Conservation (phyloP, 30 jellyfish, hydroid and myxozoan species). For the Turritopsis dohrnii region DNA sequence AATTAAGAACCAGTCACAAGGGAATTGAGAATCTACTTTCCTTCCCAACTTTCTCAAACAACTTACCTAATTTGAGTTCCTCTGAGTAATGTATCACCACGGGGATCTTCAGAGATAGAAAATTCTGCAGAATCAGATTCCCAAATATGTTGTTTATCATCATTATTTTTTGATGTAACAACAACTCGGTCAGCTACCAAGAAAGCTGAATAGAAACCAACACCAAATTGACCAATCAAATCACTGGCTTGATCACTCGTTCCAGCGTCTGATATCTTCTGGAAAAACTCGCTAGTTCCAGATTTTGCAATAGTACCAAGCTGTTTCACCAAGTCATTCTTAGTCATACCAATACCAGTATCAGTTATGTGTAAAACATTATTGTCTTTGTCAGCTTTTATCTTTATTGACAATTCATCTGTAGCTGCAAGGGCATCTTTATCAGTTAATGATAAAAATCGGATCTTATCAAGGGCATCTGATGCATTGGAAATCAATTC, state of each 20-base stretch:
- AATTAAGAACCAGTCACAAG: background rate
- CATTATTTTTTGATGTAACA: constrained; percentile 94
- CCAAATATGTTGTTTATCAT: constrained; percentile 96
- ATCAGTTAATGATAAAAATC: constrained; percentile 84
- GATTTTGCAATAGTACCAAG: constrained; percentile 99
- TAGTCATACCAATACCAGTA: constrained; percentile 99
- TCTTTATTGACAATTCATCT: constrained; percentile 75
- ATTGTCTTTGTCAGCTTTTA: constrained; percentile 89
- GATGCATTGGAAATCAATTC: constrained; percentile 97
- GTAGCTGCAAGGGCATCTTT: constrained; percentile 74
- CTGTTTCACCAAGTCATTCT: constrained; percentile 88
- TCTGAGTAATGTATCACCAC: constrained; percentile 96
- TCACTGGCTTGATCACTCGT: constrained; percentile 82
- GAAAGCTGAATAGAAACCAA: constrained; percentile 98
- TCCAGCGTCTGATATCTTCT: constrained; percentile 82
- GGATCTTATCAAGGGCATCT: constrained; percentile 96
- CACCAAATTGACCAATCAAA: constrained; percentile 99
- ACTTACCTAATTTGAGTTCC: constrained; percentile 97
- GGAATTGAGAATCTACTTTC: background rate
- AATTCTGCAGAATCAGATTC: constrained; percentile 95
- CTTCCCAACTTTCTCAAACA: background rate
- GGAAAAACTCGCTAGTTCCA: constrained; percentile 97
- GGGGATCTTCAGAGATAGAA: constrained; percentile 97
- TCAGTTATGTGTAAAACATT: constrained; percentile 85
- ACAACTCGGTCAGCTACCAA: constrained; percentile 99